phyloP scores from a whole-genome alignment of 1,140 invertebrate genomes.

The Zaprionus capensis region DNA sequence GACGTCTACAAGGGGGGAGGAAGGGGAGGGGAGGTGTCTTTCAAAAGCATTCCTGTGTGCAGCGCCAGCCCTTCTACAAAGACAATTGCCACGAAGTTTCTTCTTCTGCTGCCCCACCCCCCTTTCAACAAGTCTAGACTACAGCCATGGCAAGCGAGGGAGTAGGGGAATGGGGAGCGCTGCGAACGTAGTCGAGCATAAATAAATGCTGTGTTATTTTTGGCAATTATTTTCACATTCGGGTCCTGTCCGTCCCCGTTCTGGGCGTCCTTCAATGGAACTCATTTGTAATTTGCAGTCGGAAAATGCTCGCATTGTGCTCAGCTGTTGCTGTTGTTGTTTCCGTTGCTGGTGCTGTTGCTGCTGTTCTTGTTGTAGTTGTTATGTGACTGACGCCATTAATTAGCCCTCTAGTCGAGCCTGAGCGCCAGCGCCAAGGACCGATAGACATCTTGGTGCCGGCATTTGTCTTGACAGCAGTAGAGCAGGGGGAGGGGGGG shows the following conservation, averaged over 20 bases:
- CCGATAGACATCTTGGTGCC: conserved; percentile 79
- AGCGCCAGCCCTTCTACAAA: not conserved
- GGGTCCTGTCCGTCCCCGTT: conserved; percentile 56
- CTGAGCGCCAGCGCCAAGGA: conserved; percentile 33
- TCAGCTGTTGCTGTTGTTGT: conserved; percentile 50
- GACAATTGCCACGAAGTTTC: not conserved
- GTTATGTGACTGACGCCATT: conserved; percentile 62
- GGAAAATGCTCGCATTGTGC: conserved; percentile 40
- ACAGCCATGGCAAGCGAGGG: not conserved
- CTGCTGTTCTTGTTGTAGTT: conserved; percentile 22
- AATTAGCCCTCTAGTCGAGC: conserved; percentile 61
- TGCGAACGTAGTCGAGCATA: conserved; percentile 62
- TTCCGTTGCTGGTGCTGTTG: conserved; percentile 27
- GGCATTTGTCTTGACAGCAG: conserved; percentile 65
- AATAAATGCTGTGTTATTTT: conserved; percentile 80
- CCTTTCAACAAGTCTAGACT: not conserved
- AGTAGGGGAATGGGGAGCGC: not conserved
- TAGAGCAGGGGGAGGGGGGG: not conserved
- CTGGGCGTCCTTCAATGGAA: conserved; percentile 48
- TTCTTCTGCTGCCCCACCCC: not conserved
- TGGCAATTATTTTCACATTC: conserved; percentile 83
- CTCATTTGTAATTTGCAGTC: conserved; percentile 80
- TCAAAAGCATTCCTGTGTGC: conserved; percentile 2
- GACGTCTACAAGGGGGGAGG: not conserved
- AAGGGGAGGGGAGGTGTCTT: not conserved